phyloP scores from a whole-genome alignment of 2,113 vertebrate genomes.

The Ptychochromis oligacanthus region DNA sequence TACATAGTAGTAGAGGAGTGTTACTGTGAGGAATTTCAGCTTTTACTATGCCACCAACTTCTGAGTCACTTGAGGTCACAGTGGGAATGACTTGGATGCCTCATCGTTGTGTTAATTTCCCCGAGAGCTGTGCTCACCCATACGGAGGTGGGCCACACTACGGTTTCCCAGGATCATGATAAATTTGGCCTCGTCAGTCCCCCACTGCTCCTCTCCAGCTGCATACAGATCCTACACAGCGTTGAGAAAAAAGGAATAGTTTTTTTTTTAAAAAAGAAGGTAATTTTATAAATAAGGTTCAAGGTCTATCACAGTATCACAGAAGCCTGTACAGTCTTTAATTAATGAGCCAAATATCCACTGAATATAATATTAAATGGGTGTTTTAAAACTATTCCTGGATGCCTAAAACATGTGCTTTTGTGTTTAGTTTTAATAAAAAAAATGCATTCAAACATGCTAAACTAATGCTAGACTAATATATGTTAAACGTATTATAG shows the following conservation, averaged over 20 bases:
- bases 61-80: neutral
- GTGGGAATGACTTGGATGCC: slow-evolving; percentile 9
- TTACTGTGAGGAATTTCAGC: neutral
- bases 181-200: slow-evolving; percentile 94
- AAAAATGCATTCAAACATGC: neutral
- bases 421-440: neutral
- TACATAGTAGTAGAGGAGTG: neutral
- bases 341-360: neutral
- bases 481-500: neutral
- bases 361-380: neutral
- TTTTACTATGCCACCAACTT: neutral
- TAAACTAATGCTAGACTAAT: neutral
- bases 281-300: too few relatives aligned
- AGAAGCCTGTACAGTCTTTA: neutral
- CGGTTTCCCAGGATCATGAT: slow-evolving; percentile 95
- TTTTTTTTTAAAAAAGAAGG: too few relatives aligned
- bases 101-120: slow-evolving; percentile 19
- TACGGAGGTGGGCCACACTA: slow-evolving; percentile 89
- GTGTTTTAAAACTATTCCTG: neutral
- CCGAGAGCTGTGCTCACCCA: slow-evolving; percentile 81
- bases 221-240: slow-evolving; percentile 86
- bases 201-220: slow-evolving; percentile 94
- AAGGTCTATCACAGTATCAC: neutral
- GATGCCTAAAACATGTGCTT: neutral
- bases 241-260: too few relatives aligned